Conservation (phyloP, 2,797 vertebrate species). For the Rhabdophis nuchalis region DNA sequence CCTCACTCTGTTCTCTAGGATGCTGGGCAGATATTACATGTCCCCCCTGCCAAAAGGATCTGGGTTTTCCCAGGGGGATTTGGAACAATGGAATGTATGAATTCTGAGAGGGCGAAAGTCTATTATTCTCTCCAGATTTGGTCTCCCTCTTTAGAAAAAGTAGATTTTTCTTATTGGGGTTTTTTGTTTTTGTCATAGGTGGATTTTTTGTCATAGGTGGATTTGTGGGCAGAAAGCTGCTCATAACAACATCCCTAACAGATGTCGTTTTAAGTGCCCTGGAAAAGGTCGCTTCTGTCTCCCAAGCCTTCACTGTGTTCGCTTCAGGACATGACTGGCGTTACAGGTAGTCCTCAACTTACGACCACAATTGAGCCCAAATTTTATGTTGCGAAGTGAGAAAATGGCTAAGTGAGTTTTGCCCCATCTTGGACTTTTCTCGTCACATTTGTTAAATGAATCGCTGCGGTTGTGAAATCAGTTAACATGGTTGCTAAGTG, state of each 20-base stretch:
- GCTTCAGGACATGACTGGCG: neutral
- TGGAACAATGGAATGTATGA: neutral
- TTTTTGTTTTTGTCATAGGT: neutral
- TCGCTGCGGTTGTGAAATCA: neutral
- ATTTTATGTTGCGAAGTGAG: neutral
- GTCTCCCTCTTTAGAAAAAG: neutral
- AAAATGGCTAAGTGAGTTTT: neutral
- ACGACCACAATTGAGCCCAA: neutral
- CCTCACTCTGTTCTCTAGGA: neutral
- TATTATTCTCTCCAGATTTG: neutral
- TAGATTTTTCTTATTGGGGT: neutral
- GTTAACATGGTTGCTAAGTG: neutral
- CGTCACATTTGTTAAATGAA: neutral
- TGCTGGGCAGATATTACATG: neutral
- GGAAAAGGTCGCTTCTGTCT: too few relatives aligned
- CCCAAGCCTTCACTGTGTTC: too few relatives aligned
- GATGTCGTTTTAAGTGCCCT: neutral
- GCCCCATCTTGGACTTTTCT: neutral
- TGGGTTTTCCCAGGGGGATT: neutral
- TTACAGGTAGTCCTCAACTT: neutral
- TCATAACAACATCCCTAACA: neutral
- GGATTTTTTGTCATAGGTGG: neutral
- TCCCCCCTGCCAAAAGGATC: neutral
- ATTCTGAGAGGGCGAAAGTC: neutral
- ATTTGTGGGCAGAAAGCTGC: neutral